phyloP scores from a whole-genome alignment of 2,797 vertebrate species.

The Apogon hyalosoma region DNA sequence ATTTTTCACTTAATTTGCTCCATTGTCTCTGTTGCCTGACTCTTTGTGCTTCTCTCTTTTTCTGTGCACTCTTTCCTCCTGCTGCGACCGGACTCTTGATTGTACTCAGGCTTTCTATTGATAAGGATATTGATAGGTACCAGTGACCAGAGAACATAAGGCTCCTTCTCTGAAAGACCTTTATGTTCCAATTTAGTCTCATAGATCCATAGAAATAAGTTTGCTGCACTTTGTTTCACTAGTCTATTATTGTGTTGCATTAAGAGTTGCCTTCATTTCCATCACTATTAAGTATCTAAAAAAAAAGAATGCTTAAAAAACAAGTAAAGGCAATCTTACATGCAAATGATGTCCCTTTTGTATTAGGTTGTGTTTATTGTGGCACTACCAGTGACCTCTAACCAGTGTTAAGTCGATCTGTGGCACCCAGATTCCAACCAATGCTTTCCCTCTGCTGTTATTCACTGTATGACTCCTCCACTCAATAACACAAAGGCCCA shows the following conservation, averaged over 20 bases:
- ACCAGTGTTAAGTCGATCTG: constrained; percentile 25
- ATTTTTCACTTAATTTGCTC: constrained; percentile 62
- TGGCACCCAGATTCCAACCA: constrained; percentile 37
- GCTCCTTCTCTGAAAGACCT: constrained; percentile 76
- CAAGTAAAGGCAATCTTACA: constrained; percentile 38
- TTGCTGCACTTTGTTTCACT: constrained; percentile 31
- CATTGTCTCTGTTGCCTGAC: constrained; percentile 78
- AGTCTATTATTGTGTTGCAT: constrained; percentile 46
- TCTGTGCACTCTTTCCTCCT: constrained; percentile 73
- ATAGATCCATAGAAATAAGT: constrained; percentile 62
- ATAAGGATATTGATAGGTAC: constrained; percentile 99
- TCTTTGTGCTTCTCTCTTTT: constrained; percentile 73
- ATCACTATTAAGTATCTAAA: not conserved
- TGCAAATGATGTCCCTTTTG: constrained; percentile 40
- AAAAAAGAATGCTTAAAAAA: not conserved
- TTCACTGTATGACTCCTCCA: constrained; percentile 35
- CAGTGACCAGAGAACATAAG: constrained; percentile 84
- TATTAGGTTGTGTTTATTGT: constrained; percentile 43
- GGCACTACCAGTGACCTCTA: constrained; percentile 1
- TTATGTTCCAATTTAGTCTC: constrained; percentile 73
- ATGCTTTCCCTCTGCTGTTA: constrained; percentile 34
- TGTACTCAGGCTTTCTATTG: constrained; percentile 97
- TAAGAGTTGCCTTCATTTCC: constrained; percentile 48
- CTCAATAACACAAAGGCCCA: constrained; percentile 29
- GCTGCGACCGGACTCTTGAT: constrained; percentile 87